Evolutionary conservation across 2,797 vertebrate species (phyloP).

Genomic region (Crocidura indochinensis): DNA sequence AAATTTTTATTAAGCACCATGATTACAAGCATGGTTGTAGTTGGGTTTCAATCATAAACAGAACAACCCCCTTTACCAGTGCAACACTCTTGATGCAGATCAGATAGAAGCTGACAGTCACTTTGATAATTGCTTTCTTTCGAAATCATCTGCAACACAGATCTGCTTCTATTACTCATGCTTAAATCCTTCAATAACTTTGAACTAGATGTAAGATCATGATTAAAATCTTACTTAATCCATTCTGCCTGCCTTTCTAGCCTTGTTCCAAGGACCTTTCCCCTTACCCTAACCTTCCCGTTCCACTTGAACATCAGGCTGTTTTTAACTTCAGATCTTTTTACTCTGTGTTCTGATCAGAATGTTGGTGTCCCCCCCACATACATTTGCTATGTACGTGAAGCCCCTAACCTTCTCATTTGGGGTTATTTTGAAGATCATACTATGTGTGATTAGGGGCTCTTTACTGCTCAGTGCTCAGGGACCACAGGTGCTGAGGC

Average conservation of each 20-base stretch:
- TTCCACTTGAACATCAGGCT: not conserved
- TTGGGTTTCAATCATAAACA: too few species aligned
- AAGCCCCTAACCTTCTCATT: not conserved
- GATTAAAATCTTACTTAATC: not conserved
- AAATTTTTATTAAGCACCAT: too few species aligned
- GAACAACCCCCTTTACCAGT: not conserved
- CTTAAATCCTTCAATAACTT: not conserved
- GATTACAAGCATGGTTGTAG: too few species aligned
- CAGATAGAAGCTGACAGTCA: not conserved
- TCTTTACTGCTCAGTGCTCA: too few species aligned
- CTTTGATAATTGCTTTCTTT: slow-evolving; percentile 32
- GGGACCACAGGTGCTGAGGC: too few species aligned
- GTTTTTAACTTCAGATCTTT: not conserved
- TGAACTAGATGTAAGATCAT: not conserved
- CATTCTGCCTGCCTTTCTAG: not conserved
- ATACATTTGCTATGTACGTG: not conserved
- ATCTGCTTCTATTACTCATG: not conserved
- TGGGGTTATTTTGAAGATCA: too few species aligned
- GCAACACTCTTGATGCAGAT: not conserved
- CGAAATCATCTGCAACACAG: slow-evolving; percentile 23
- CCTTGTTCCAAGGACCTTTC: not conserved
- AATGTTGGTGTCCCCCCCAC: not conserved
- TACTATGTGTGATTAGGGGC: too few species aligned
- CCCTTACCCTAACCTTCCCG: not conserved
- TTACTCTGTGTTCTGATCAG: not conserved